Base-by-base conservation (phyloP, 2,113 vertebrate species). In the Mellivora capensis region DNA sequence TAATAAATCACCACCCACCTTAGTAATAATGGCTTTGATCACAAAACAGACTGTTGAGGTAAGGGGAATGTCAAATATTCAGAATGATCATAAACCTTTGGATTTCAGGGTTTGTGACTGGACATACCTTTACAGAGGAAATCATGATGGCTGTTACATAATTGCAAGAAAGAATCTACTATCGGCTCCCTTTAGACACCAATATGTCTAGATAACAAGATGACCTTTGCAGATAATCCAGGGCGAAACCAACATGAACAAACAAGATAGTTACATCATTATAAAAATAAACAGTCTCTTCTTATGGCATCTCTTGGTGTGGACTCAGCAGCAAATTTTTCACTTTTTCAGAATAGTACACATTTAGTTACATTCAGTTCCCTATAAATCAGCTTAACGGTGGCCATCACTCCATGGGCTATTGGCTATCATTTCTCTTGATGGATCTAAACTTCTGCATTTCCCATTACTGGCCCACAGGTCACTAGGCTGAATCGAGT, bases 321-420 rank as follows among this genome's bases (percentile, higher is more conserved):
- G 85, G 74, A 91, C 29, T 81, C 59, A 20, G 59, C 4, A 76
- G 74, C 74, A 91, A 77, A 90, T 64, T 87, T 93, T 87, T 59
- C 15, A 76, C 49, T 93, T 61, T 93, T 93, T 77, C 47, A 72
- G 71, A 87, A 82, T 31, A 49, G 37, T 80, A 54, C 49, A 80
- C 79, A 93, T 54, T 97, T 82, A 93, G 61, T 74, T 97, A 91
- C 44, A 90, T 71, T 91, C 69, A 13, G 25, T 61, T 94, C 87
- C 34, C 42, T 57, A 94, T 97, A 97, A 97, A 87, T 97, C 94
- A 97, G 74, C 87, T 96, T 96, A 97, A 97, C 31, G 72, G 80
- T 61, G 69, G 62, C 49, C 72, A 92, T 96, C 91, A 87, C n/a
- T 94, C 84, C 91, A 96, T 44, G 95, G 96, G 94, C 91, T 96